Evolutionary conservation across 1,140 invertebrate genomes (phyloP).

Genomic region (Protaetia brevitarsis): DNA sequence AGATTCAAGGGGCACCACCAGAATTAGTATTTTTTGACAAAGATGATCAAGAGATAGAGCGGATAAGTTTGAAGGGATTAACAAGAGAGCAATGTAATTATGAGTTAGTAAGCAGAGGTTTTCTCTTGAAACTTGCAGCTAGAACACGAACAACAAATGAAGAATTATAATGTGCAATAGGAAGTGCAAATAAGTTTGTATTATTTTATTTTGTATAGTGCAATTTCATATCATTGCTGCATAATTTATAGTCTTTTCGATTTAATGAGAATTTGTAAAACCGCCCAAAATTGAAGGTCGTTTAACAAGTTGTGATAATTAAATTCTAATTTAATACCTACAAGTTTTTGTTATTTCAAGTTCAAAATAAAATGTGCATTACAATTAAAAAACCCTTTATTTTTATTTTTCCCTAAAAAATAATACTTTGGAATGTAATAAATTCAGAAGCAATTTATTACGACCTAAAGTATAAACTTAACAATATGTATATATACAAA

Average conservation of each 20-base stretch:
- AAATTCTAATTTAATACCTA: too few species aligned
- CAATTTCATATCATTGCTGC: too few species aligned
- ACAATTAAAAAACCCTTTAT: neutral
- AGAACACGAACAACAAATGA: neutral
- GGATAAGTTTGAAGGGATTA: constrained; percentile 57
- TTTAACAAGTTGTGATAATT: too few species aligned
- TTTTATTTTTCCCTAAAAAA: constrained; percentile 4
- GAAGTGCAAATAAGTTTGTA: too few species aligned
- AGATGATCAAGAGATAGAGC: constrained; percentile 61
- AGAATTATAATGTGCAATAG: neutral
- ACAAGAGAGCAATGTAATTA: constrained; percentile 67
- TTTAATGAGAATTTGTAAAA: too few species aligned
- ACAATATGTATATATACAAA: neutral
- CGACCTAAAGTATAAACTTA: neutral
- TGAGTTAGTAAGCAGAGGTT: constrained; percentile 60
- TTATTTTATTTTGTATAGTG: too few species aligned
- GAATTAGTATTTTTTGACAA: constrained; percentile 63
- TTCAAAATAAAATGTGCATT: neutral
- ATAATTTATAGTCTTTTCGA: too few species aligned
- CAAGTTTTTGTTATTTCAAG: too few species aligned
- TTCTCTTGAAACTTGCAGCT: constrained; percentile 39
- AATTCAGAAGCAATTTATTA: constrained; percentile 4
- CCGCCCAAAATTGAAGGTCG: too few species aligned
- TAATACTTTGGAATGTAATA: neutral
- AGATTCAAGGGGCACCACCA: constrained; percentile 65